Base-by-base conservation (phyloP, 2,113 vertebrate genomes). In the Sebastes schlegelii region DNA sequence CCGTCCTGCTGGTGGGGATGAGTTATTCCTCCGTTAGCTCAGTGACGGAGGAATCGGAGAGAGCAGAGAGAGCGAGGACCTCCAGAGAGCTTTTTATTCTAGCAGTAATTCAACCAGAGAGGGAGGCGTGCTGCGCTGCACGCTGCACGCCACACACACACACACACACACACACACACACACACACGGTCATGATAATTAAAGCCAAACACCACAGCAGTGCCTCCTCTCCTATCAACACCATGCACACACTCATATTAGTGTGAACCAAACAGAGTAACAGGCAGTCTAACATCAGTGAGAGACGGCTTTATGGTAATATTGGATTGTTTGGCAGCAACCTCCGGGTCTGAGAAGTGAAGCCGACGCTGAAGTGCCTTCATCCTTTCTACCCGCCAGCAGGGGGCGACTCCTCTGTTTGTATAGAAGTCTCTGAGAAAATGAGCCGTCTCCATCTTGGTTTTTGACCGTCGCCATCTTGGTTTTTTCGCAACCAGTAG, bases 171-270 rank as follows among this genome's bases (percentile, higher is more conserved):
- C n/a, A 14, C 48, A 48, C 46, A 13, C 85, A 83, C 17, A 84
- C 79, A 77, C 86, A 75, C 61, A n/a, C 67, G 71, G 75, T 84
- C 72, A 54, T 66, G 83, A 67, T 92, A 91, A 94, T 93, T 85
- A 92, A 88, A 84, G 64, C 55, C 83, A 80, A 80, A 90, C 49
- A 86, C 78, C 77, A 63, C 75, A 57, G 90, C 91, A 89, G 91
- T 89, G 57, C 34, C 26, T 89, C 88, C 74, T 48, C 54, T 77
- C 49, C 17, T 6, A 13, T 51, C 14, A 48, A 48, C 52, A 65
- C 64, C 7, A 8, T 16, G 26, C 49, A 21, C 34, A 55, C 34
- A 23, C 52, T 34, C 26, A 34, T 34, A 34, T 34, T 34, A 34
- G 26, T 34, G 26, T 34, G 26, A 34, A 34, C 26, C 26, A 34